Evolutionary conservation across 2,113 vertebrate species (phyloP), one percentile per base, ranked within the genome.

Genomic region (Steatornis caripensis): DNA sequence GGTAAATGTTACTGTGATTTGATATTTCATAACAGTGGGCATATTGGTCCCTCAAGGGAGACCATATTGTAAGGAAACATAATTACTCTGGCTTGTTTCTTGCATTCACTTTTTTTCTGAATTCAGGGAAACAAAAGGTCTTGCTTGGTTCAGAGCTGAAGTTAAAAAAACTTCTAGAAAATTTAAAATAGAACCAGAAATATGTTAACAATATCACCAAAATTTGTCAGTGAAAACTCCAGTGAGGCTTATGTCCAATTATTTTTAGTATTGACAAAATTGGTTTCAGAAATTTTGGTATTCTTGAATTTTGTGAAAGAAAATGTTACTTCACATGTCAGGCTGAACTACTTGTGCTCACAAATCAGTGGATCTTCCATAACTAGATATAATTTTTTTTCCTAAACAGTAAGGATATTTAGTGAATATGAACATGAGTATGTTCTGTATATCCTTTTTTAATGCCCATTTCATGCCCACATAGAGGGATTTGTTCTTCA

Each of bases 1-100:
- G 88, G 95, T 64, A 95, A 97, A 84, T 91, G 79, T 90, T 95
- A 80, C 43, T 79, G 37, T 62, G 68, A 91, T 94, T 91, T 81
- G 7, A 78, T 96, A 80, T 96, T 96, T 96, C 49, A 53, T 91
- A 93, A 76, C 48, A 86, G 21, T 34, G 39, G n/a, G 55, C 48
- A 87, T 85, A 84, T 86, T 64, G 24, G 24, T 75, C 30, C 88
- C 90, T 93, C 81, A 83, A 83, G 87, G 87, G 79, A 95, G 58
- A 51, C 27, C 14, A 1, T 92, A 46, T 87, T 84, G 39, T 71
- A 74, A 53, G 71, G 65, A 84, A 97, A 94, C 15, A 36, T 79
- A 95, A 95, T 94, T 91, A 53, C 49, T 78, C 36, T 6, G 20
- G 5, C 37, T 80, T 3, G 9, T 92, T 94, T 95, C 58, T 53